Evolutionary conservation across 30 jellyfish, hydroid and myxozoan genomes (phyloP).

Genomic region (Pelagia noctiluca): DNA sequence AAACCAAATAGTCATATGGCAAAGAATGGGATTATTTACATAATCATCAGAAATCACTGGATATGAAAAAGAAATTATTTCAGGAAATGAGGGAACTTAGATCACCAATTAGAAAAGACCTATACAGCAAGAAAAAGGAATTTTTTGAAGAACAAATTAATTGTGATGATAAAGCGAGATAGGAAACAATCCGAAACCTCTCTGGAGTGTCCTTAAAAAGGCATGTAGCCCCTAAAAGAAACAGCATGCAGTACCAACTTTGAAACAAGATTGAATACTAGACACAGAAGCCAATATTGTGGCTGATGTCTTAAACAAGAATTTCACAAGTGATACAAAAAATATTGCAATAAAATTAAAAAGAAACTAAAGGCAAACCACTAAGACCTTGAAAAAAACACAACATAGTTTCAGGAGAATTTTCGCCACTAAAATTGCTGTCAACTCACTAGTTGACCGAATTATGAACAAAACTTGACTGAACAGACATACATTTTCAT

Average conservation of each 20-base stretch:
- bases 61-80: constrained; percentile 15
- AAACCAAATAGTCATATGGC: too few relatives aligned
- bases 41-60: too few relatives aligned
- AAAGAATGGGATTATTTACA: too few relatives aligned
- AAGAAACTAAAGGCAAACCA: constrained; percentile 48
- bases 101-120: constrained; percentile 56
- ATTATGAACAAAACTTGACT: constrained; percentile 12
- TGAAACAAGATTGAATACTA: constrained; percentile 47
- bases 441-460: constrained; percentile 39
- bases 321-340: constrained; percentile 48
- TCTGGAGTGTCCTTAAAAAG: constrained; percentile 52
- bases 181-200: constrained; percentile 39
- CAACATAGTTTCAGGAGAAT: constrained; percentile 39
- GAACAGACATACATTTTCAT: constrained; percentile 33
- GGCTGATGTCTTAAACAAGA: constrained; percentile 45
- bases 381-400: constrained; percentile 27
- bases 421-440: constrained; percentile 58
- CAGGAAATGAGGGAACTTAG: constrained; percentile 51
- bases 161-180: too few relatives aligned
- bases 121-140: constrained; percentile 49
- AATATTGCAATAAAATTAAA: constrained; percentile 31
- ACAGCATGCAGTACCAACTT: constrained; percentile 54
- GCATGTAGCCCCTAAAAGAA: constrained; percentile 51
- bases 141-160: constrained; percentile 52
- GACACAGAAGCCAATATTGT: constrained; percentile 53